Conservation (phyloP, 2,797 vertebrate species). For the Dipus sagitta region DNA sequence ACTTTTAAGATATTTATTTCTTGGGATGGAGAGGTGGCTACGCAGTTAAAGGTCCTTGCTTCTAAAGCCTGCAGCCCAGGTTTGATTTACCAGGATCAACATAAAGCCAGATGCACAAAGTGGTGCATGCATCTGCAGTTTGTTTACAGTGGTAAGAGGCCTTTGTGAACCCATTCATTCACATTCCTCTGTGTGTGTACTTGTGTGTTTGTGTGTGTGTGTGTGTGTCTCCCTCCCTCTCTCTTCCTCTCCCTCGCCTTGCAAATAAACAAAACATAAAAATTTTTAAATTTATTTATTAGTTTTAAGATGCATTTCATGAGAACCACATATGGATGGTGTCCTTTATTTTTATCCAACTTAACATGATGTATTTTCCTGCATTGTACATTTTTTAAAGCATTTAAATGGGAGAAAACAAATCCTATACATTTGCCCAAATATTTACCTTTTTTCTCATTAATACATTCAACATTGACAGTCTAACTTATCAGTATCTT, state of each 20-base stretch:
- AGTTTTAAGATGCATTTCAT: background rate
- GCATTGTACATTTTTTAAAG: background rate
- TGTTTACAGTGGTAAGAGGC: too few relatives aligned
- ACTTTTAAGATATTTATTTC: background rate
- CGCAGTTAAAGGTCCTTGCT: background rate
- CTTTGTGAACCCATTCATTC: too few relatives aligned
- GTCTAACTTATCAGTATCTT: background rate
- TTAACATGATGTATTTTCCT: background rate
- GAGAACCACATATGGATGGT: background rate
- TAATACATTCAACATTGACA: slow-evolving; percentile 27
- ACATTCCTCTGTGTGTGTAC: too few relatives aligned
- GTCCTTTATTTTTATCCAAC: background rate
- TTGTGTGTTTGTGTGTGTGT: too few relatives aligned
- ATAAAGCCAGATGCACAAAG: too few relatives aligned
- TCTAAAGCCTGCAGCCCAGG: background rate
- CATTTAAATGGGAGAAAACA: background rate
- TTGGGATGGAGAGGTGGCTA: background rate
- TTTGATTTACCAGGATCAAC: background rate
- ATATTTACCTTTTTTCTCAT: slow-evolving; percentile 3
- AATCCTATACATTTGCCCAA: background rate
- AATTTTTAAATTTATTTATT: too few relatives aligned
- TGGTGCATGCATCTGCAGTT: too few relatives aligned
- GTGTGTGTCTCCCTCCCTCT: too few relatives aligned
- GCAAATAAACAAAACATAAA: background rate
- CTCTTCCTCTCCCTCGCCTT: too few relatives aligned